Evolutionary conservation across 2,888 invertebrate species (phyloP).

Genomic region (Metellina segmentata): DNA sequence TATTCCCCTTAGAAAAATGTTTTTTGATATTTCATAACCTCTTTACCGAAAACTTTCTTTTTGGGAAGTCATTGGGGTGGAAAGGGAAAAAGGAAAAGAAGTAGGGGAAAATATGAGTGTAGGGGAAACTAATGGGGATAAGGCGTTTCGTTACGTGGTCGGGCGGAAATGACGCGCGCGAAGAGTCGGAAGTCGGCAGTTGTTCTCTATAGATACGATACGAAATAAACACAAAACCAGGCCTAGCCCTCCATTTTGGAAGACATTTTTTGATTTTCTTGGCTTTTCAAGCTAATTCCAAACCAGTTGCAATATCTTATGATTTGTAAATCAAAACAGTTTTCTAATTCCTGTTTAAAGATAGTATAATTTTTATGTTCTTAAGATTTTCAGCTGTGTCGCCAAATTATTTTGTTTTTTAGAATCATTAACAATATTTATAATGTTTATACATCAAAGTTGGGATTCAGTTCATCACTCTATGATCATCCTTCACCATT

Average conservation of each 20-base stretch:
- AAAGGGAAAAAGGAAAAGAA: conserved; percentile 27
- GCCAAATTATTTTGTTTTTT: too few species aligned
- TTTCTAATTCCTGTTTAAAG: background rate
- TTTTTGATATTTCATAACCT: conserved; percentile 74
- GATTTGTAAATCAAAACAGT: background rate
- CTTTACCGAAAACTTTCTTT: conserved; percentile 65
- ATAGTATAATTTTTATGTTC: background rate
- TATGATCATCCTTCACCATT: too few species aligned
- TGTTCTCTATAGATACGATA: conserved; percentile 65
- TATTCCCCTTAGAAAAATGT: conserved; percentile 44
- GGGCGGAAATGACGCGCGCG: conserved; percentile 64
- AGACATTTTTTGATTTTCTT: background rate
- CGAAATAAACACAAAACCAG: conserved; percentile 16
- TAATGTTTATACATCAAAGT: too few species aligned
- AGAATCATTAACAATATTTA: too few species aligned
- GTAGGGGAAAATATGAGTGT: conserved; percentile 49
- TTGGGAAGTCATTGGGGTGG: conserved; percentile 50
- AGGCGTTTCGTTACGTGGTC: conserved; percentile 62
- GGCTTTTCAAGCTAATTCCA: too few species aligned
- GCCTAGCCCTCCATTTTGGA: conserved; percentile 51
- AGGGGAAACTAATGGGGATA: conserved; percentile 68
- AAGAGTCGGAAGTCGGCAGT: conserved; percentile 56
- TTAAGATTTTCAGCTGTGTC: too few species aligned
- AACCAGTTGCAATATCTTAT: too few species aligned
- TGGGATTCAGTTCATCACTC: too few species aligned